Evolutionary conservation across 1,140 invertebrate species (phyloP).

Genomic region (Aphaenogaster floridana): DNA sequence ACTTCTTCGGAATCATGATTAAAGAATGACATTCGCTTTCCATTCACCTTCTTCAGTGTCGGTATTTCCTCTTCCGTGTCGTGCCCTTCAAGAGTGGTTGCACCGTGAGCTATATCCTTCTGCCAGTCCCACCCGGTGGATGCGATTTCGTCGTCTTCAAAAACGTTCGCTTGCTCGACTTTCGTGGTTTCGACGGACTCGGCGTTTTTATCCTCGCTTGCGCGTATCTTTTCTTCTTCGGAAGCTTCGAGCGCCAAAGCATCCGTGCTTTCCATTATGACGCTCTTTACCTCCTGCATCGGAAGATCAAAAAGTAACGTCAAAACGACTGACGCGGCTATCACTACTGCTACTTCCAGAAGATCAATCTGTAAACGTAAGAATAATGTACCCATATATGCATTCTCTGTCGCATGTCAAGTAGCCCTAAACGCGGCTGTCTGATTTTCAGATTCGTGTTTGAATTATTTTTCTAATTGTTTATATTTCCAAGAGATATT

Average conservation of each 20-base stretch:
- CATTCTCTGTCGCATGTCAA: neutral
- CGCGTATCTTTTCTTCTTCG: slow-evolving; percentile 40
- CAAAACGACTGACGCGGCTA: slow-evolving; percentile 82
- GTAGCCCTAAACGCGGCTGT: neutral
- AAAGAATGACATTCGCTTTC: slow-evolving; percentile 71
- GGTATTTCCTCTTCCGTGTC: slow-evolving; percentile 63
- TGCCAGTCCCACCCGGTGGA: slow-evolving; percentile 70
- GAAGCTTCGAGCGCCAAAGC: slow-evolving; percentile 28
- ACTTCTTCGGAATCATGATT: slow-evolving; percentile 72
- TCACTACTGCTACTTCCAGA: slow-evolving; percentile 80
- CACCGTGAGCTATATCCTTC: slow-evolving; percentile 59
- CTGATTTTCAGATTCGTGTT: neutral
- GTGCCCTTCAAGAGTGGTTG: slow-evolving; percentile 4
- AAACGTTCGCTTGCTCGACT: slow-evolving; percentile 24
- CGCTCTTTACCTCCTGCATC: slow-evolving; percentile 87
- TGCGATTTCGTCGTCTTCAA: slow-evolving; percentile 65
- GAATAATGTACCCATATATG: slow-evolving; percentile 15
- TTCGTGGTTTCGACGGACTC: slow-evolving; percentile 38
- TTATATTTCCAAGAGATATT: neutral
- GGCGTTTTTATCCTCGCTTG: neutral
- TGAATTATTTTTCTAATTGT: neutral
- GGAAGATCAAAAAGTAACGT: slow-evolving; percentile 88
- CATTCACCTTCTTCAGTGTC: slow-evolving; percentile 63
- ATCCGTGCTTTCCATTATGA: slow-evolving; percentile 84
- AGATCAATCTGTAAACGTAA: slow-evolving; percentile 83